Conservation (phyloP, 2,888 invertebrate species). For the Blera fallax region DNA sequence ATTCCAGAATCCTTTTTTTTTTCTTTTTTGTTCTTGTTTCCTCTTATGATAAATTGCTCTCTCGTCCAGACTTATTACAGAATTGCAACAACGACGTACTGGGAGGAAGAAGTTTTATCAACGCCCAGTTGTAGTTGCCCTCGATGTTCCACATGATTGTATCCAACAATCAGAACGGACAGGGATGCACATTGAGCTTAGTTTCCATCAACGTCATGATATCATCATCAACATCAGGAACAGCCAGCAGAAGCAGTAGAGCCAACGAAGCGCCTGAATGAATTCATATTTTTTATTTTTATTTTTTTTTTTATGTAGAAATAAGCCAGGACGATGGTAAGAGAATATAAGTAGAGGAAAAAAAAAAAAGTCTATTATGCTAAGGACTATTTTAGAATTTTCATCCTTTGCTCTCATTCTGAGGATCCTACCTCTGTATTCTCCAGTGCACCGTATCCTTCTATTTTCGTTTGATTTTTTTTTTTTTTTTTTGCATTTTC, state of each 20-base stretch:
- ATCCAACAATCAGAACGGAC: slow-evolving; percentile 67
- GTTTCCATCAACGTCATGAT: slow-evolving; percentile 73
- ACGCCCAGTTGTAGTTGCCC: slow-evolving; percentile 53
- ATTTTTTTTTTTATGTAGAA: slow-evolving; percentile 70
- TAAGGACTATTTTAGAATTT: slow-evolving; percentile 71
- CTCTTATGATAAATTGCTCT: slow-evolving; percentile 70
- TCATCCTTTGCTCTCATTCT: slow-evolving; percentile 61
- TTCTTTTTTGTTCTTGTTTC: slow-evolving; percentile 26
- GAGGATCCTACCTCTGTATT: slow-evolving; percentile 50
- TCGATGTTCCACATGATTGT: slow-evolving; percentile 71
- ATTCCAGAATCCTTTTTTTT: slow-evolving; percentile 29
- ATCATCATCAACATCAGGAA: slow-evolving; percentile 68
- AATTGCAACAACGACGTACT: slow-evolving; percentile 66
- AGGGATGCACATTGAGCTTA: slow-evolving; percentile 68
- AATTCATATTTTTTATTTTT: slow-evolving; percentile 68
- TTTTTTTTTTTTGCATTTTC: slow-evolving; percentile 33
- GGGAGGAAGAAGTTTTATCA: slow-evolving; percentile 45
- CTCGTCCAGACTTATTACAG: slow-evolving; percentile 69
- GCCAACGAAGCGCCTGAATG: slow-evolving; percentile 68
- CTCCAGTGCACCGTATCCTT: slow-evolving; percentile 43
- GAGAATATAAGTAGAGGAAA: slow-evolving; percentile 4
- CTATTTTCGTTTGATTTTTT: slow-evolving; percentile 31
- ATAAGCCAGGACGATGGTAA: slow-evolving; percentile 58
- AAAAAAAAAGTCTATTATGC: slow-evolving; percentile 59
- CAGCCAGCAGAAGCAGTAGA: slow-evolving; percentile 32